phyloP scores from a whole-genome alignment of 35 echinoderm and acorn worm species.

The Lytechinus pictus region DNA sequence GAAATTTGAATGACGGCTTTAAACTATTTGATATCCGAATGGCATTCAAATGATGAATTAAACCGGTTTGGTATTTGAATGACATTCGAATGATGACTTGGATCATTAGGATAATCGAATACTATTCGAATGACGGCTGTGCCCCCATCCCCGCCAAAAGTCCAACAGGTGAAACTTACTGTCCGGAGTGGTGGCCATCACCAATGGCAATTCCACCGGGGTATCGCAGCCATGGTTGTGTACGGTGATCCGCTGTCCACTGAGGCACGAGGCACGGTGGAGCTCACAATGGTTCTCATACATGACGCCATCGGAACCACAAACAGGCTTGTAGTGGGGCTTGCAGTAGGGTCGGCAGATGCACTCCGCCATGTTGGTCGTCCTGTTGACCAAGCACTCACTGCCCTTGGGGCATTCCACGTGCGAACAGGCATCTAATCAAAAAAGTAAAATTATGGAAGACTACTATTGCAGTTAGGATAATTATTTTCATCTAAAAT shows the following conservation, averaged over 20 bases:
- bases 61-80: no score
- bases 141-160: no score
- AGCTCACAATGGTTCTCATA: constrained; percentile 97
- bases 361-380: constrained; percentile 65
- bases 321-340: constrained; percentile 75
- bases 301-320: constrained; percentile 84
- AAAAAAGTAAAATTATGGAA: background rate
- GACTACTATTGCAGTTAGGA: no score
- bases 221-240: constrained; percentile 57
- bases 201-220: background rate
- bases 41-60: no score
- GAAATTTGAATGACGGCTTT: no score
- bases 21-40: no score
- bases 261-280: constrained; percentile 81
- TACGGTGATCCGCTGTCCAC: constrained; percentile 60
- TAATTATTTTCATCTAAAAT: no score
- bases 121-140: no score
- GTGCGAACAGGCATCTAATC: constrained; percentile 62
- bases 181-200: background rate
- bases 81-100: no score
- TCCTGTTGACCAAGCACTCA: constrained; percentile 73
- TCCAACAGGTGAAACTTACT: background rate
- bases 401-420: constrained; percentile 77
- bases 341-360: constrained; percentile 72
- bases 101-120: no score